Percentiles rank a stretch among this genome's conserved stretches.
Evolutionary conservation across 2,888 invertebrate genomes (phyloP).

Genomic region (Acrocera orbiculus): DNA sequence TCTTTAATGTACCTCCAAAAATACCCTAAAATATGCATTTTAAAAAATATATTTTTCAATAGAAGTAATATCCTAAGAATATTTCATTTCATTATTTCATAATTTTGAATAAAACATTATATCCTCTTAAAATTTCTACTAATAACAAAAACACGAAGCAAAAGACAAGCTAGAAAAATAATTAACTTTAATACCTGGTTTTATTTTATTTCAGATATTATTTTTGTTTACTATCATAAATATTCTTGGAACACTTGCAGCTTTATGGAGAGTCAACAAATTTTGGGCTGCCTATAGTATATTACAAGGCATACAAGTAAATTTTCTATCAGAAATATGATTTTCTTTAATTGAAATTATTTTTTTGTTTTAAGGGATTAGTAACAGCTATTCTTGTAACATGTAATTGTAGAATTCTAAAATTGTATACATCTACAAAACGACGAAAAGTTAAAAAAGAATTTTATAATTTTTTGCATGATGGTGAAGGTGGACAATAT

Average conservation of each 20-base stretch:
- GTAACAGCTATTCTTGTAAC: slow-evolving; percentile 43
- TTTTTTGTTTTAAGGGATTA: slow-evolving; percentile 34
- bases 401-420: slow-evolving; percentile 37
- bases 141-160: no score
- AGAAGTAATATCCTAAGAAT: no score
- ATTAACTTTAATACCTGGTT: slow-evolving; percentile 3
- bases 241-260: slow-evolving; percentile 26
- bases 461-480: slow-evolving; percentile 15
- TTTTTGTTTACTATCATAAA: slow-evolving; percentile 26
- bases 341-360: background rate
- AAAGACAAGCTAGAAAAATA: no score
- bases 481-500: slow-evolving; percentile 17
- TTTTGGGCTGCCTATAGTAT: slow-evolving; percentile 33
- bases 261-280: slow-evolving; percentile 25
- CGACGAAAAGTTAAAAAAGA: slow-evolving; percentile 16
- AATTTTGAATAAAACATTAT: no score
- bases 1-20: no score
- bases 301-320: slow-evolving; percentile 29
- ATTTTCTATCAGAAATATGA: slow-evolving; percentile 1
- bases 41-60: no score
- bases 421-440: slow-evolving; percentile 16
- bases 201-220: slow-evolving; percentile 25
- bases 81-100: no score
- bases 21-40: no score
- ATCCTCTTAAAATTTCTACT: no score